These are phyloP conservation scores for Rhabdornis inornatus DNA, from an alignment of 2,113 vertebrate genomes.

Conservation along the genomic window DNA sequence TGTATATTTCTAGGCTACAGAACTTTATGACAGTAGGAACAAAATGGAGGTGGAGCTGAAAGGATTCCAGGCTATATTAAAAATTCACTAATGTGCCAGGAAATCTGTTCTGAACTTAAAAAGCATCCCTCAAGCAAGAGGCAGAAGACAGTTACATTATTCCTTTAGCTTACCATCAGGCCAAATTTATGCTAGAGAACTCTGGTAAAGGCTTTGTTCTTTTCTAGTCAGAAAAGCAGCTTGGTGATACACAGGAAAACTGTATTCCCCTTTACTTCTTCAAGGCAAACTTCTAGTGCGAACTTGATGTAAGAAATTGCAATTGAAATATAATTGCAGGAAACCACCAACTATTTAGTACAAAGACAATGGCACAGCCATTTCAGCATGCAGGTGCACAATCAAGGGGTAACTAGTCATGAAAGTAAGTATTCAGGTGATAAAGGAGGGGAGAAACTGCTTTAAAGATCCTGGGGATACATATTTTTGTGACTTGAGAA, in stretches of 20 bases:
- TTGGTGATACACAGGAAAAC: background rate
- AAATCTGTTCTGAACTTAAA: background rate
- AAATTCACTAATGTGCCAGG: background rate
- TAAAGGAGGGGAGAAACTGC: background rate
- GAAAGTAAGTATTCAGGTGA: background rate
- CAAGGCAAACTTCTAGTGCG: background rate
- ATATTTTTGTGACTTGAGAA: background rate
- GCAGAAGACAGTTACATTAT: background rate
- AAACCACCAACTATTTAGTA: background rate
- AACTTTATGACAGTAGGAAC: background rate
- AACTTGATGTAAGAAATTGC: background rate
- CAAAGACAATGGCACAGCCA: background rate
- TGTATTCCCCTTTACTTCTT: background rate
- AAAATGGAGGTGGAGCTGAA: background rate
- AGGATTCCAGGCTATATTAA: background rate
- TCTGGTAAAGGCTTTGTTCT: background rate
- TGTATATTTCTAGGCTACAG: background rate
- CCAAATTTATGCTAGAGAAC: background rate
- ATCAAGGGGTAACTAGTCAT: background rate
- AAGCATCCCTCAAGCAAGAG: background rate
- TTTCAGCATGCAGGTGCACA: background rate
- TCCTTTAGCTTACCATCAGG: background rate
- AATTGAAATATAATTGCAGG: background rate
- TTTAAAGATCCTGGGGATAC: background rate
- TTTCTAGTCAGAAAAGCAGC: background rate